A percentile compares a stretch with the other conserved stretches of the same genome.
phyloP scores from a whole-genome alignment of 1,140 invertebrate species.

The Caligus rogercresseyi region DNA sequence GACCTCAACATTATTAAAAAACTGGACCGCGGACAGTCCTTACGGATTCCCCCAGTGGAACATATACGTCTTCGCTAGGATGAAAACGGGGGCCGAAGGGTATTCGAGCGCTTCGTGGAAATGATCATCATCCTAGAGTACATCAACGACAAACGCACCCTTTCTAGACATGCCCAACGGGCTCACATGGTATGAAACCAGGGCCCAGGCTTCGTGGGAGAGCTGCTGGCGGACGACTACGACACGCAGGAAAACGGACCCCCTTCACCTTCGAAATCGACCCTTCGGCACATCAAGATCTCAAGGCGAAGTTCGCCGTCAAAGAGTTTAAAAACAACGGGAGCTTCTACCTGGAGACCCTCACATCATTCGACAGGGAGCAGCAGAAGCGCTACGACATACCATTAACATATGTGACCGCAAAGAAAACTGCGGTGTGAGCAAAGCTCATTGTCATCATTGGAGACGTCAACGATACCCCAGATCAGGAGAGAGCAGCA shows the following conservation, averaged over 20 bases:
- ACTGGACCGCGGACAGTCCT: constrained; percentile 67
- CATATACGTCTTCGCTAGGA: constrained; percentile 63
- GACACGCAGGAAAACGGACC: constrained; percentile 50
- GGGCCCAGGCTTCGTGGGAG: constrained; percentile 27
- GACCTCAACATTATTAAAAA: constrained; percentile 14
- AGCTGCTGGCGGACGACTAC: constrained; percentile 37
- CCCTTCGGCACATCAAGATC: constrained; percentile 42
- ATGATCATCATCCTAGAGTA: constrained; percentile 56
- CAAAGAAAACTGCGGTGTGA: constrained; percentile 31
- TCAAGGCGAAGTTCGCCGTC: constrained; percentile 50
- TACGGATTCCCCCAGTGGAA: constrained; percentile 61
- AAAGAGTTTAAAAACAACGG: constrained; percentile 20
- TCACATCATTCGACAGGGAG: constrained; percentile 19
- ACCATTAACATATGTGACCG: constrained; percentile 4
- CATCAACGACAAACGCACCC: constrained; percentile 76
- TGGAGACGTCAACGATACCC: constrained; percentile 73
- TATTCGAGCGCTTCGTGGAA: constrained; percentile 41
- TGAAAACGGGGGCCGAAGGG: constrained; percentile 44
- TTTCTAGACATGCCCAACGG: constrained; percentile 51
- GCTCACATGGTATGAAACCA: constrained; percentile 55
- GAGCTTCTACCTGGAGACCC: neutral
- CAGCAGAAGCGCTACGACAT: constrained; percentile 16
- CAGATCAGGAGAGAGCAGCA: constrained; percentile 47
- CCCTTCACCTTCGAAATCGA: constrained; percentile 53
- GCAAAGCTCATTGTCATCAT: constrained; percentile 62